Conservation (phyloP, 2,888 invertebrate species). For the Eutolmus rufibarbis region DNA sequence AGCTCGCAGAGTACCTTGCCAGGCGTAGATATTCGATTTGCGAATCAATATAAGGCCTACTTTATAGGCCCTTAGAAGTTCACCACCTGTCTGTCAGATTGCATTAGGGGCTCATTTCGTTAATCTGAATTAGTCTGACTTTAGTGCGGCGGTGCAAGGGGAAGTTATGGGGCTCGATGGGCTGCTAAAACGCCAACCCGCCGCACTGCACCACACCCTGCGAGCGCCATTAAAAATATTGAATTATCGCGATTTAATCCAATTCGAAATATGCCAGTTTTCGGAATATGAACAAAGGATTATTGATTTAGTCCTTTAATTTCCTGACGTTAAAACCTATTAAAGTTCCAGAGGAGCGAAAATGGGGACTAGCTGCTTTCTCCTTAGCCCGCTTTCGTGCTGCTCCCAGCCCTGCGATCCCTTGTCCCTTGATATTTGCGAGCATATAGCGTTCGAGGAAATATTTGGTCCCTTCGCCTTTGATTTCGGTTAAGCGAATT, state of each 20-base stretch:
- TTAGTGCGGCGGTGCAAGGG: neutral
- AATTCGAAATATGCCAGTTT: slow-evolving; percentile 52
- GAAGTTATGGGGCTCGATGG: neutral
- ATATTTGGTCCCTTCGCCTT: slow-evolving; percentile 25
- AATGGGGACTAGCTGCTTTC: slow-evolving; percentile 42
- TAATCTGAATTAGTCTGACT: neutral
- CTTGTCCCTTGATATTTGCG: neutral
- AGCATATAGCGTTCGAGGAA: neutral
- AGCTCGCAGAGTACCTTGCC: neutral
- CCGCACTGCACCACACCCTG: slow-evolving; percentile 22
- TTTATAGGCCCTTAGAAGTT: neutral
- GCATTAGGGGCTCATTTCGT: slow-evolving; percentile 14
- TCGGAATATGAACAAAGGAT: slow-evolving; percentile 48
- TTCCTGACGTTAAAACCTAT: slow-evolving; percentile 53
- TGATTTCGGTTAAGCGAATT: slow-evolving; percentile 29
- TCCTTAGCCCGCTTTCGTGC: slow-evolving; percentile 20
- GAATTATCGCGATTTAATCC: slow-evolving; percentile 53
- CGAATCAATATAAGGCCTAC: slow-evolving; percentile 12
- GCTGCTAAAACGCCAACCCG: neutral
- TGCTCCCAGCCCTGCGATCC: neutral
- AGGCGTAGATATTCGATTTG: neutral
- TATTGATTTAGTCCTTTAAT: slow-evolving; percentile 54
- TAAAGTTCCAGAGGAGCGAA: slow-evolving; percentile 50
- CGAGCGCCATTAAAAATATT: slow-evolving; percentile 51
- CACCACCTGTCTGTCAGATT: neutral